These are phyloP conservation scores for Thecophora atra DNA, from an alignment of 2,888 invertebrate genomes.

Conservation along the genomic window DNA sequence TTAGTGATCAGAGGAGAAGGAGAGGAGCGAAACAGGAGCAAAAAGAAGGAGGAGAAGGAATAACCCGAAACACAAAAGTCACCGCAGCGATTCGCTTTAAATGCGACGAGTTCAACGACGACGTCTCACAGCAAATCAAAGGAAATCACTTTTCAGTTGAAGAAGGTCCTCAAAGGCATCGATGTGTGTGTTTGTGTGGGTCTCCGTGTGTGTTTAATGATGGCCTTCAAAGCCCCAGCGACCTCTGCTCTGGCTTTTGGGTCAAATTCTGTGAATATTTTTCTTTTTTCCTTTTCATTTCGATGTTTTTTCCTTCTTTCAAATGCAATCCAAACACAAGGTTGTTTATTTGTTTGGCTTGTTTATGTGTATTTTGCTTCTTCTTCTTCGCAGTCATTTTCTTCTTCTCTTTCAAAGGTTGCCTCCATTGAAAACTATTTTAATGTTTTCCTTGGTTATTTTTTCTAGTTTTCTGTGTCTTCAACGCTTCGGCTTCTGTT, in stretches of 20 bases:
- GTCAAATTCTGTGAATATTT: conserved; percentile 31
- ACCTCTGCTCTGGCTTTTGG: neutral
- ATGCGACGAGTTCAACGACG: no score
- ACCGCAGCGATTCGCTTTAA: no score
- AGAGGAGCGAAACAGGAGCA: neutral
- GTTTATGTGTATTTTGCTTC: neutral
- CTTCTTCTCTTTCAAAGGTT: no score
- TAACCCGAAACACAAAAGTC: no score
- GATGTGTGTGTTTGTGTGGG: neutral
- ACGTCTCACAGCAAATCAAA: no score
- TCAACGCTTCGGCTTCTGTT: no score
- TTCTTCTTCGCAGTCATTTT: neutral
- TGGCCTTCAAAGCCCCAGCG: neutral
- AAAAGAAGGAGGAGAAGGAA: no score
- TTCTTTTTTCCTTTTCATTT: conserved; percentile 12
- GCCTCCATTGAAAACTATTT: conserved; percentile 33
- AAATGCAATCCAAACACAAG: neutral
- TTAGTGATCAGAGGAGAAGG: neutral
- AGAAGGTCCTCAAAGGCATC: no score
- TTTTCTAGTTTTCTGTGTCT: neutral
- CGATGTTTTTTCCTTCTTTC: neutral
- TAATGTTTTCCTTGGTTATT: conserved; percentile 34
- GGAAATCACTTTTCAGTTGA: no score
- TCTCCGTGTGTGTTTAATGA: neutral
- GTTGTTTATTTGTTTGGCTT: conserved; percentile 30